Percentiles rank a stretch among this genome's conserved stretches.
Evolutionary conservation across 2,113 vertebrate genomes (phyloP).

Genomic region (Amazona guildingii): DNA sequence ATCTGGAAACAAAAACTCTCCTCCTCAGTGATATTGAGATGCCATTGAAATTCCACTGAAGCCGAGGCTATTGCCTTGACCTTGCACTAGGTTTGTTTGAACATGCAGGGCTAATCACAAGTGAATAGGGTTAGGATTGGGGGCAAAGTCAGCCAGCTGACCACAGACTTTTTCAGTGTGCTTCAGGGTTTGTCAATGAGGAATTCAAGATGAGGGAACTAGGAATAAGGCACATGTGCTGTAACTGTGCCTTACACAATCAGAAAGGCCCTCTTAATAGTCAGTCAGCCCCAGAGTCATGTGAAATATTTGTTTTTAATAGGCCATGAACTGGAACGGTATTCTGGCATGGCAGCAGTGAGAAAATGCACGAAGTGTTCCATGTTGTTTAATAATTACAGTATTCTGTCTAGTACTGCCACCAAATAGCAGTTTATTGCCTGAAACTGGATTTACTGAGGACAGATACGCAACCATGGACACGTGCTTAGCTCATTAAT

Average conservation of each 20-base stretch:
- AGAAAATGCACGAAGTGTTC: slow-evolving; percentile 43
- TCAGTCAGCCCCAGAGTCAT: background rate
- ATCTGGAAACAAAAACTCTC: background rate
- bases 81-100: background rate
- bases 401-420: slow-evolving; percentile 4
- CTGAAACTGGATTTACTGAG: slow-evolving; percentile 8
- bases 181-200: background rate
- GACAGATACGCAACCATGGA: background rate
- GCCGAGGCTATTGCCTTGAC: background rate
- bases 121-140: background rate
- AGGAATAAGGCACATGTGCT: background rate
- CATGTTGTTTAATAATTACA: slow-evolving; percentile 59
- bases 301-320: slow-evolving; percentile 57
- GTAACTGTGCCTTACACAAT: background rate
- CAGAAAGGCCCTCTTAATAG: slow-evolving; percentile 2
- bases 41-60: background rate
- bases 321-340: slow-evolving; percentile 57
- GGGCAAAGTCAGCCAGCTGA: background rate
- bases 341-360: background rate
- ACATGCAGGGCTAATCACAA: background rate
- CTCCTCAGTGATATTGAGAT: background rate
- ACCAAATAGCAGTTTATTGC: slow-evolving; percentile 28
- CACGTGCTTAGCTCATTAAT: slow-evolving; percentile 23
- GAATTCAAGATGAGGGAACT: background rate
- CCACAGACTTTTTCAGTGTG: background rate